phyloP scores from a whole-genome alignment of 2,113 vertebrate genomes.

The Piprites chloris region DNA sequence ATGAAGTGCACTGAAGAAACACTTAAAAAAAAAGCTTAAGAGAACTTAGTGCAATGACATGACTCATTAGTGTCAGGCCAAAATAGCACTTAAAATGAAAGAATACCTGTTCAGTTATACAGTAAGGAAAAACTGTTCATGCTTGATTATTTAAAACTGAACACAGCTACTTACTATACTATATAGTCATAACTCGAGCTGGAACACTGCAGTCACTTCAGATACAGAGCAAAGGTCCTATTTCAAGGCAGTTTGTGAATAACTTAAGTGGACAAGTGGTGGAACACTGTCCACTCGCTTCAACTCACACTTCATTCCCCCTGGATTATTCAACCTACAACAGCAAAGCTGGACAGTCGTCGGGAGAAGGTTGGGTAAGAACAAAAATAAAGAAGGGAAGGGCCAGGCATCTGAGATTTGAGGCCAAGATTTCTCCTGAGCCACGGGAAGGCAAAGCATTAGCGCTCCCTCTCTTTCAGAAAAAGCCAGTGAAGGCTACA shows the following conservation, averaged over 20 bases:
- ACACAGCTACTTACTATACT: background rate
- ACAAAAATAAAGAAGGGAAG: constrained; percentile 7
- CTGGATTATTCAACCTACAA: constrained; percentile 37
- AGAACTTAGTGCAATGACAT: constrained; percentile 41
- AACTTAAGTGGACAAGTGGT: constrained; percentile 39
- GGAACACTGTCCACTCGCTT: constrained; percentile 23
- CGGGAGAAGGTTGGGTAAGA: background rate
- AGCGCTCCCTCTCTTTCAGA: background rate
- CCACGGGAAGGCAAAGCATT: background rate
- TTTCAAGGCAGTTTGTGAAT: constrained; percentile 5
- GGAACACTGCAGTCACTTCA: background rate
- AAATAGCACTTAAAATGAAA: constrained; percentile 57
- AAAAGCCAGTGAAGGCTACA: background rate
- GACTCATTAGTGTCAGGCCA: constrained; percentile 55
- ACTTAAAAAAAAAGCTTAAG: background rate
- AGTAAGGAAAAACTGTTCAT: constrained; percentile 10
- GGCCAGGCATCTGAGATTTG: background rate
- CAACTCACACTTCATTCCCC: constrained; percentile 24
- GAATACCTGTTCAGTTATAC: constrained; percentile 27
- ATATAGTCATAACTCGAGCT: background rate
- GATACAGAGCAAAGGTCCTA: background rate
- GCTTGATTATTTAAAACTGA: constrained; percentile 28
- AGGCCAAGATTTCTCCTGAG: background rate
- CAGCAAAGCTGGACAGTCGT: background rate
- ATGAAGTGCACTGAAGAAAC: constrained; percentile 31